A percentile compares a stretch with the other conserved stretches of the same genome.
Evolutionary conservation across 2,113 vertebrate genomes (phyloP).

Genomic region (Grammatotria lemairii): DNA sequence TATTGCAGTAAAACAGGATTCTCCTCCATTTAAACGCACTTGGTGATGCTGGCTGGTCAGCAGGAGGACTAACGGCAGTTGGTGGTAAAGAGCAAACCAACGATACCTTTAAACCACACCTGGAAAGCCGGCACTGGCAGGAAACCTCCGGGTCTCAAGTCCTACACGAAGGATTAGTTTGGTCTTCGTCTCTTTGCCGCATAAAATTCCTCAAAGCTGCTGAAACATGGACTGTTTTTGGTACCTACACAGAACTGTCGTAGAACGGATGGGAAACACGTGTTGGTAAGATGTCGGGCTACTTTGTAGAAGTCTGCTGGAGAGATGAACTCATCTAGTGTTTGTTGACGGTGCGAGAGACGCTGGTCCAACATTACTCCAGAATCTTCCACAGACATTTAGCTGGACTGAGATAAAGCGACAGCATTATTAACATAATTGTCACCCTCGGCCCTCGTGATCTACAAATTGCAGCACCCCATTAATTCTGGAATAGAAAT

Average conservation of each 20-base stretch:
- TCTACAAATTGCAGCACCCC: rapidly evolving
- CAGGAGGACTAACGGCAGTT: neutral
- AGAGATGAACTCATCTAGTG: neutral
- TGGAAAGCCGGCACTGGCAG: rapidly evolving
- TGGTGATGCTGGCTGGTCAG: rapidly evolving
- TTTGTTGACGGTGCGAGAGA: neutral
- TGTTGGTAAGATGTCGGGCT: neutral
- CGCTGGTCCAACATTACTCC: rapidly evolving
- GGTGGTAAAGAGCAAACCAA: neutral
- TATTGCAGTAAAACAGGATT: neutral
- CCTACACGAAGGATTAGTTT: rapidly evolving
- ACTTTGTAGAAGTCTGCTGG: neutral
- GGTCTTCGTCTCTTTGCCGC: rapidly evolving
- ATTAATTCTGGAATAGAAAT: neutral
- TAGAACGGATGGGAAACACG: neutral
- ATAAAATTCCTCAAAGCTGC: neutral
- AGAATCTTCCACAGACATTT: neutral
- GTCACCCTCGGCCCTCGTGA: rapidly evolving
- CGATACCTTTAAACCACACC: neutral
- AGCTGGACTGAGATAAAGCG: neutral
- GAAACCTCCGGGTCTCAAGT: rapidly evolving
- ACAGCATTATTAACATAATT: neutral
- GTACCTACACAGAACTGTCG: rapidly evolving
- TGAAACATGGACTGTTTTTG: neutral
- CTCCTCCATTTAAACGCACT: neutral